Evolutionary conservation across 2,113 vertebrate species (phyloP), one percentile per base, ranked within the genome.

Genomic region (Neolamprologus kungweensis): DNA sequence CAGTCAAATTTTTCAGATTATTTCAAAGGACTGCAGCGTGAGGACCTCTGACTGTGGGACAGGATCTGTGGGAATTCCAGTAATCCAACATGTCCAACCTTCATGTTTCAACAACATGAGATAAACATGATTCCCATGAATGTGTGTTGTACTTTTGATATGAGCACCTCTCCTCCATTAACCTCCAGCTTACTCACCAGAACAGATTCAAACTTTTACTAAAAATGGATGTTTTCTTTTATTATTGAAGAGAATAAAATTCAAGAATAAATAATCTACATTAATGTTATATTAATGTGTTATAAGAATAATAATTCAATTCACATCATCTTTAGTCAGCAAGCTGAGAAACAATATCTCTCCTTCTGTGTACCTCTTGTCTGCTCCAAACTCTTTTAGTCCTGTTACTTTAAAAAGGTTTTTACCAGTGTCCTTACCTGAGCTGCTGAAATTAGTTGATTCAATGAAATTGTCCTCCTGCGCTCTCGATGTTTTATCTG

Each of bases 161-260:
- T 31, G 26, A 1, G 57, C 26, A 60, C 57, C 26, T 60, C 57
- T 60, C 3, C 57, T 60, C 26, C 26, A 17, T 31, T 60, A 60
- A 60, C 57, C 57, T 31, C 57, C 57, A 60, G 5, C 57, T 60
- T 6, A 31, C 14, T 60, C 57, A 60, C 28, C 8, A 60, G 55
- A 9, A 0, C 53, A 7, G 54, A 0, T 26, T 63, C 5, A 63
- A 19, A 63, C 9, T 35, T 35, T 63, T 63, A 63, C 31, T 33
- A 19, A 63, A 63, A 33, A 11, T 35, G 1, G 58, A 63, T 10
- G 58, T 63, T 63, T 33, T 63, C 9, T 35, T 63, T 7, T 63
- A 33, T 63, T 19, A 3, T 63, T 63, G 2, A 35, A 65, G 28
- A 4, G 16, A 1, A 33, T 0, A 33, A 19, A 33, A 33, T 0